A percentile compares a stretch with the other conserved stretches of the same genome.
Evolutionary conservation across 2,113 vertebrate species (phyloP).

Genomic region (Noturus placidus): DNA sequence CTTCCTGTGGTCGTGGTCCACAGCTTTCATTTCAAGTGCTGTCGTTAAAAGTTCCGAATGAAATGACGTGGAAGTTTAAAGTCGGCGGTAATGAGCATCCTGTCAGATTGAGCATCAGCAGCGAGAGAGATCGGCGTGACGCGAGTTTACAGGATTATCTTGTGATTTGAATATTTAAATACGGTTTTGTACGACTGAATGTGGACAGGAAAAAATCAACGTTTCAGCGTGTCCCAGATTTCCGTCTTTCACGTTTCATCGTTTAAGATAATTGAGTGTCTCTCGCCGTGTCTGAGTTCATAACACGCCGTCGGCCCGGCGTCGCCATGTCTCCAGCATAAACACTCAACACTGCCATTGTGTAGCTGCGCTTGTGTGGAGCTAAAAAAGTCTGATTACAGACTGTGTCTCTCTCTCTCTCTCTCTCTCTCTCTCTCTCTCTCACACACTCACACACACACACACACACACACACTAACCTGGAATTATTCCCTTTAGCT

Average conservation of each 20-base stretch:
- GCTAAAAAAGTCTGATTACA: conserved; percentile 18
- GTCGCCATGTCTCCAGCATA: neutral
- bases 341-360: neutral
- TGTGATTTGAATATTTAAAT: too few relatives aligned
- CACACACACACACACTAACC: conserved; percentile 16
- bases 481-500: conserved; percentile 4
- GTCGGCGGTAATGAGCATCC: neutral
- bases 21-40: neutral
- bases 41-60: neutral
- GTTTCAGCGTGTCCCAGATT: neutral
- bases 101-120: too few relatives aligned
- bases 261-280: neutral
- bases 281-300: neutral
- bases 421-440: neutral
- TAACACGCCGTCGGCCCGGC: neutral
- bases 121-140: neutral
- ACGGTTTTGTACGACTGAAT: neutral
- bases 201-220: neutral
- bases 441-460: conserved; percentile 3
- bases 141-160: neutral
- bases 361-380: conserved; percentile 1
- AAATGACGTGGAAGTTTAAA: neutral
- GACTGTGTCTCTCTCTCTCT: neutral
- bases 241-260: neutral
- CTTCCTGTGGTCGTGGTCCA: neutral